Base-by-base conservation (phyloP, 2,113 vertebrate genomes). In the Dipodomys stephensi region DNA sequence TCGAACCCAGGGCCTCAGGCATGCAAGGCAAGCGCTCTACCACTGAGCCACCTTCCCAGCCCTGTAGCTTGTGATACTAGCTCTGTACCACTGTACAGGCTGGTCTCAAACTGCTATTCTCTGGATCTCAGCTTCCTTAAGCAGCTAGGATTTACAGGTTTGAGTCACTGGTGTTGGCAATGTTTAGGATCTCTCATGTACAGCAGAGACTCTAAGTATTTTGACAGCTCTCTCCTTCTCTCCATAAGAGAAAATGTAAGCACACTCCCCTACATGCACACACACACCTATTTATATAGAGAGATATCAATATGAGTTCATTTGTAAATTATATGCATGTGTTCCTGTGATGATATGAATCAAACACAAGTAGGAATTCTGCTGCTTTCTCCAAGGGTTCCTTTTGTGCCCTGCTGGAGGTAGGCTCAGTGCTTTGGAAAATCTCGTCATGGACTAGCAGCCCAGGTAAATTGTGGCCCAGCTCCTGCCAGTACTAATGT, bases 401-500 rank as follows among this genome's bases (percentile, higher is more conserved):
- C 27, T 80, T 49, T 39, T 12, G 44, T 13, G 13, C n/a, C 27
- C 32, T 2, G 1, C 32, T 4, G 11, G n/a, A 15, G 80, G 32
- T 22, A 46, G 62, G 64, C 71, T 23, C 0, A 0, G 83, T 7
- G 11, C 53, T 90, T 69, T 44, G 57, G 49, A 39, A 69, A 27
- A 49, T 49, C 30, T 20, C 27, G 76, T 69, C 25, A 4, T 2
- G 15, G 16, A 22, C 72, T 10, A 49, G 87, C 35, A 81, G 22
- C 57, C 88, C 57, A 2, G 0, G 4, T 39, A 81, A 65, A 73
- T n/a, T 76, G 82, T 32, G 64, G 73, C 25, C 81, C 84, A 81
- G 57, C 74, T 64, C 62, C 62, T 23, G 62, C 20, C 62, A 86
- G 76, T 49, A 87, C 88, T 93, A 87, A 95, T 82, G 81, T 20